Conservation (phyloP, 2,797 vertebrate genomes). For the Hypotaenidia okinawae region DNA sequence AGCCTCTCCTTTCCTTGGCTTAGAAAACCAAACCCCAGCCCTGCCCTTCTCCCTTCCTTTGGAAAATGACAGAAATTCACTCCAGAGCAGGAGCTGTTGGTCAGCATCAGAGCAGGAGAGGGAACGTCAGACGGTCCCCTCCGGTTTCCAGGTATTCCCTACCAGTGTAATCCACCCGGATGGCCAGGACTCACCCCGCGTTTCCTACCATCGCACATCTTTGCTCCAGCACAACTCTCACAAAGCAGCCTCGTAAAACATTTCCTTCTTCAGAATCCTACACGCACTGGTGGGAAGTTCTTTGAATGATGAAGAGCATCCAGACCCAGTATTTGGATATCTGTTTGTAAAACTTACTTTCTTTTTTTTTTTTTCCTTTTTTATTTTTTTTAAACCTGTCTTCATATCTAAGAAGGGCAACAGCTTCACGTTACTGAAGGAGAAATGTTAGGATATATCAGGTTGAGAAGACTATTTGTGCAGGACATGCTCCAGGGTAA, state of each 20-base stretch:
- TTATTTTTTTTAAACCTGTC: background rate
- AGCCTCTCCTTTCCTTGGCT: background rate
- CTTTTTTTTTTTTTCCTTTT: background rate
- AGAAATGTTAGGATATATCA: slow-evolving; percentile 6
- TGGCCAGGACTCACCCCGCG: slow-evolving; percentile 43
- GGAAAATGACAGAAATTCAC: background rate
- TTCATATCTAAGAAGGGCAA: background rate
- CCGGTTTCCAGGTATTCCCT: background rate
- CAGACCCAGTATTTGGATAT: background rate
- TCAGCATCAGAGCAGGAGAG: background rate
- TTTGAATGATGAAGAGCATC: slow-evolving; percentile 28
- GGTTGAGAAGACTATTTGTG: background rate
- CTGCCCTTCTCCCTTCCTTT: background rate
- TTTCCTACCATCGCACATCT: slow-evolving; percentile 40
- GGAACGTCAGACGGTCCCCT: background rate
- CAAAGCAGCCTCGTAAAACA: slow-evolving; percentile 44
- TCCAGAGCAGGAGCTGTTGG: background rate
- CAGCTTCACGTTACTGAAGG: slow-evolving; percentile 2
- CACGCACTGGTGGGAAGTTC: slow-evolving; percentile 20
- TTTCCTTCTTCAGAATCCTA: slow-evolving; percentile 61
- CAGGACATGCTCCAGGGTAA: background rate
- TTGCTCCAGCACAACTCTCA: slow-evolving; percentile 42
- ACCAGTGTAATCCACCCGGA: background rate
- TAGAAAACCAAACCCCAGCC: background rate
- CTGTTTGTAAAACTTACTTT: slow-evolving; percentile 10